phyloP scores from a whole-genome alignment of 1,140 invertebrate species.

The Tetraneura akinire region DNA sequence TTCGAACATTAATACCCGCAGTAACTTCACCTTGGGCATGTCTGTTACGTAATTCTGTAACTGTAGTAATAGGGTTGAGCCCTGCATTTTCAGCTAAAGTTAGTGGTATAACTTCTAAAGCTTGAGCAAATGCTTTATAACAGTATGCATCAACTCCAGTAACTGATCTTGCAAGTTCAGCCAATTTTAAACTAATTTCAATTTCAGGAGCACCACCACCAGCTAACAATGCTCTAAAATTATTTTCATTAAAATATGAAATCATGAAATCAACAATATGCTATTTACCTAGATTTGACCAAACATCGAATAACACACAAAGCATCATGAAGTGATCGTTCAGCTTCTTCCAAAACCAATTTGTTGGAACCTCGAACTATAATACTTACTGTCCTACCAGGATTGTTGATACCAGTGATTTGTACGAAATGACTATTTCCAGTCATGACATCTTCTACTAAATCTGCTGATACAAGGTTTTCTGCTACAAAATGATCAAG shows the following conservation, averaged over 20 bases:
- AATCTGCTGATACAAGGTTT: slow-evolving; percentile 85
- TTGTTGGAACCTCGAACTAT: slow-evolving; percentile 97
- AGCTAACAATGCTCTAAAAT: slow-evolving; percentile 75
- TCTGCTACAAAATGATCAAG: slow-evolving; percentile 96
- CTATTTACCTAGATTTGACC: slow-evolving; percentile 77
- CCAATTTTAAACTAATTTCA: slow-evolving; percentile 84
- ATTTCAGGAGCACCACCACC: slow-evolving; percentile 98
- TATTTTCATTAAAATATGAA: slow-evolving; percentile 28
- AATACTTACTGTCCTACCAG: slow-evolving; percentile 89
- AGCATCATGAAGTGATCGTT: slow-evolving; percentile 95
- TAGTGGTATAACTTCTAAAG: slow-evolving; percentile 94
- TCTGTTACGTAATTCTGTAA: slow-evolving; percentile 93
- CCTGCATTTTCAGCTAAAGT: slow-evolving; percentile 99
- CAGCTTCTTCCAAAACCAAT: slow-evolving; percentile 92
- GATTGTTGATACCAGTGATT: slow-evolving; percentile 86
- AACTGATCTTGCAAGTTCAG: slow-evolving; percentile 78
- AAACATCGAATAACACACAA: slow-evolving; percentile 96
- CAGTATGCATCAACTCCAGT: slow-evolving; percentile 94
- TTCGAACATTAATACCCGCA: slow-evolving; percentile 95
- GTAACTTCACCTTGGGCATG: slow-evolving; percentile 83
- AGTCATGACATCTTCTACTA: slow-evolving; percentile 91
- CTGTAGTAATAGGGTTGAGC: slow-evolving; percentile 95
- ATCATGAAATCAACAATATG: neutral
- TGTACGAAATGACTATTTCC: slow-evolving; percentile 92
- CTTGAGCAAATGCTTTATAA: slow-evolving; percentile 90